Evolutionary conservation across 30 jellyfish, hydroid and myxozoan species (phyloP).

Genomic region (Hydra vulgaris): DNA sequence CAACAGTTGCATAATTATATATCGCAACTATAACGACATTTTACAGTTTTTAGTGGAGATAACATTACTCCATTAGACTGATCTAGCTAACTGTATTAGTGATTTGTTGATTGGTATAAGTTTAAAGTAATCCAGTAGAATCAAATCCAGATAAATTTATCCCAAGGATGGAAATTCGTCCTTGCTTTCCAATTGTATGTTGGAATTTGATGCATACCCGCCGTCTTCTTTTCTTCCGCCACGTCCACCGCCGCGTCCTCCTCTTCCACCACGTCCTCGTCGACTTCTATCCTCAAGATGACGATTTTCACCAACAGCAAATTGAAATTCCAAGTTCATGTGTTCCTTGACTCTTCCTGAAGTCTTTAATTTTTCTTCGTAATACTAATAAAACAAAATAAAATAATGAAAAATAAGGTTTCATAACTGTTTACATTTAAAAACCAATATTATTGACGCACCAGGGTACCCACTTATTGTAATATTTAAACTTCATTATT

Average conservation of each 20-base stretch:
- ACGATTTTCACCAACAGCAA: constrained; percentile 47
- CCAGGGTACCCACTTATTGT: no score
- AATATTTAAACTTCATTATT: no score
- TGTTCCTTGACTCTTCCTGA: constrained; percentile 81
- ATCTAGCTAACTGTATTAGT: not conserved
- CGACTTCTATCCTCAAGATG: constrained; percentile 37
- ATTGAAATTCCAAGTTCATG: constrained; percentile 52
- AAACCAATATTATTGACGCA: no score
- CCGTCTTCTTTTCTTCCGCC: constrained; percentile 55
- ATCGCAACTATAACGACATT: not conserved
- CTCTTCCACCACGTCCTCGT: constrained; percentile 53
- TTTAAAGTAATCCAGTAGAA: constrained; percentile 24
- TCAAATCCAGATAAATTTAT: constrained; percentile 18
- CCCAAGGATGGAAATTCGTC: constrained; percentile 26
- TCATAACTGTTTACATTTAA: no score
- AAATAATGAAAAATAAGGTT: not conserved
- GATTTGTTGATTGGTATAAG: not conserved
- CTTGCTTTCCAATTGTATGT: constrained; percentile 4
- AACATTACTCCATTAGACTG: not conserved
- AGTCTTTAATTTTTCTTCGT: constrained; percentile 77
- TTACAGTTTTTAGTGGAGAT: not conserved
- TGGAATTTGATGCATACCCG: not conserved
- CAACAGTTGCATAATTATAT: not conserved
- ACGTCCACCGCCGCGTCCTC: constrained; percentile 60
- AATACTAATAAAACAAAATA: constrained; percentile 27